Evolutionary conservation across 2,113 vertebrate genomes (phyloP), one percentile per base, ranked within the genome.

Genomic region (Perca flavescens): DNA sequence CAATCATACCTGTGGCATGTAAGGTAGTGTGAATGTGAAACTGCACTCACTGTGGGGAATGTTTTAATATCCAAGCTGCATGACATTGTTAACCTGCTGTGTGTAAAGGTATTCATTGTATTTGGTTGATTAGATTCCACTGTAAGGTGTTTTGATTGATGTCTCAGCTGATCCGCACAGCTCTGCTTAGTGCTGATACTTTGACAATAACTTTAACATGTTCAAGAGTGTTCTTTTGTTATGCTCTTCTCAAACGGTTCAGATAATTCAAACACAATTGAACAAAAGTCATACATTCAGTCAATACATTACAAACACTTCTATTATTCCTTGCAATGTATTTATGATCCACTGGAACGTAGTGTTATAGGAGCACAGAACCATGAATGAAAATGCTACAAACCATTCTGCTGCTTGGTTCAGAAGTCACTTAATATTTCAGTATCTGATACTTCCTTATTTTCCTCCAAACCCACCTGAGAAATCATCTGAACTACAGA

Each of bases 401-500:
- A 77, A 70, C 46, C 49, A 31, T 80, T 84, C 74, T 46, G 75
- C 60, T 60, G 21, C 75, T 85, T 80, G 65, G 80, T 86, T 89
- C 84, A 77, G 71, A 75, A 85, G 43, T 88, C 77, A 85, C 79
- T 92, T 89, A 77, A 86, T 91, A 89, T 91, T 87, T 89, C 85
- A 86, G 43, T 74, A 87, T 90, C 77, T 84, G 83, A 90, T 89
- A 86, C 83, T 88, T 89, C 88, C 88, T 69, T 80, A 67, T 84
- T 66, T 72, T 21, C 78, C 54, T 53, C 62, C 34, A 60, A 89
- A 87, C 57, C 85, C 91, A 90, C 86, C 86, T 78, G 90, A 91
- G 91, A 87, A 93, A 88, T 82, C 86, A 75, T 79, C 73, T 56
- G 58, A 82, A 83, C 88, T 90, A 93, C 91, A 94, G 89, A 92